Conservation (phyloP, 2,113 vertebrate genomes). For the Maccullochella peelii region DNA sequence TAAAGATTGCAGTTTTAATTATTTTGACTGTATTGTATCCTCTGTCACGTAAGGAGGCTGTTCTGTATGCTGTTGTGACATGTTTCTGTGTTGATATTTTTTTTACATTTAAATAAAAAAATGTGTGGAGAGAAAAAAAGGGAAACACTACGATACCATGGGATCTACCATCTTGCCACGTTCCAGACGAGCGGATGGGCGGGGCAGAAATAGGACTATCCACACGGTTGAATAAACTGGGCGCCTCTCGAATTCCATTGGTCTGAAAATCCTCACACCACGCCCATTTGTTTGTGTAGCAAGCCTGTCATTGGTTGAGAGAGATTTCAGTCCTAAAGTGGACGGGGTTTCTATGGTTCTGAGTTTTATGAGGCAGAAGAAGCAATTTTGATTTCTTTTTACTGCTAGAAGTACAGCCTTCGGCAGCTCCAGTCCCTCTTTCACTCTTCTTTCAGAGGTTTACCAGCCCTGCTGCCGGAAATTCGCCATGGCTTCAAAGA, state of each 20-base stretch:
- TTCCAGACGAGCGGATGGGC: slow-evolving; percentile 68
- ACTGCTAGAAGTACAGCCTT: slow-evolving; percentile 5
- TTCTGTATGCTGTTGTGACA: too few species aligned
- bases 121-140: too few species aligned
- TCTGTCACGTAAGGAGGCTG: background rate
- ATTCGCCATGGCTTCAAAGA: slow-evolving; percentile 76
- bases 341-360: slow-evolving; percentile 43
- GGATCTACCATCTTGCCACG: slow-evolving; percentile 81
- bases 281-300: background rate
- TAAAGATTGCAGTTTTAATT: background rate
- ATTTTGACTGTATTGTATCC: background rate
- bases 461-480: background rate
- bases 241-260: slow-evolving; percentile 57
- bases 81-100: background rate
- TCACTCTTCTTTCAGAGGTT: background rate
- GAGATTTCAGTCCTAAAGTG: slow-evolving; percentile 14
- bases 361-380: slow-evolving; percentile 61
- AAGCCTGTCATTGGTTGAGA: slow-evolving; percentile 29
- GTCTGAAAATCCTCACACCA: rapidly evolving
- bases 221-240: slow-evolving; percentile 78
- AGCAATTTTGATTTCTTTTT: slow-evolving; percentile 58
- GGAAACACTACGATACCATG: background rate
- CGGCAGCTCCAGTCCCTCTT: too few species aligned
- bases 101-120: background rate
- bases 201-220: slow-evolving; percentile 48